Base-by-base conservation (phyloP, 1,140 invertebrate genomes). In the Drosophila hydei region DNA sequence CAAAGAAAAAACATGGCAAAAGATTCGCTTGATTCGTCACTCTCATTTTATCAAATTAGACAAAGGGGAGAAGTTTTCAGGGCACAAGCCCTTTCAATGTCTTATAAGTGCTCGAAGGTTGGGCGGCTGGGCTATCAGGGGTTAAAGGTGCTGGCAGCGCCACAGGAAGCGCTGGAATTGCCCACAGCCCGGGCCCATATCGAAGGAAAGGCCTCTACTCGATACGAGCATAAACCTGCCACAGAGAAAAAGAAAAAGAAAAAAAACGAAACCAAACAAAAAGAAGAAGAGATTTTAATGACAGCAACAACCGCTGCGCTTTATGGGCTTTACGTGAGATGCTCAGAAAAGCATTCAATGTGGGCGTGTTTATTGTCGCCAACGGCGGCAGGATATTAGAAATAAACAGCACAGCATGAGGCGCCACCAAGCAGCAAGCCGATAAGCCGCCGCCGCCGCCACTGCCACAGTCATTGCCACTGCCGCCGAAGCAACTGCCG, bases 301-400 rank as follows among this genome's bases (percentile, higher is more conserved):
- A 87, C 78, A 87, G 65, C 63, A 45, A 21, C 60, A 75, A 71
- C 64, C 72, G 68, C 80, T 85, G 80, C 81, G 80, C 77, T 87
- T 84, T 87, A 84, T 87, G 77, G 81, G 73, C 51, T 72, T 52
- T 64, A 40, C 30, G 48, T 40, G 47, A 47, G 47, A 67, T 72
- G 68, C 78, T 50, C 61, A 69, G 84, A 80, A 83, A 76, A 62
- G 55, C 68, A 73, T 79, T 85, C 65, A 62, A 68, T 78, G 83
- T 75, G 79, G 83, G 83, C 81, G 81, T 85, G 81, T 87, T 87
- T 87, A 87, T 87, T 83, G 81, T 72, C 78, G 71, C 58, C 56
- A 81, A 62, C 71, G 56, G 61, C 74, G 68, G 40, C 77, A 81
- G 81, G 81, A 87, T 85, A 85, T 85, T 85, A 87, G 77, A 85